Evolutionary conservation across 2,888 invertebrate species (phyloP), one percentile per base, ranked within the genome.

Genomic region (Gisinianus flammeolus): DNA sequence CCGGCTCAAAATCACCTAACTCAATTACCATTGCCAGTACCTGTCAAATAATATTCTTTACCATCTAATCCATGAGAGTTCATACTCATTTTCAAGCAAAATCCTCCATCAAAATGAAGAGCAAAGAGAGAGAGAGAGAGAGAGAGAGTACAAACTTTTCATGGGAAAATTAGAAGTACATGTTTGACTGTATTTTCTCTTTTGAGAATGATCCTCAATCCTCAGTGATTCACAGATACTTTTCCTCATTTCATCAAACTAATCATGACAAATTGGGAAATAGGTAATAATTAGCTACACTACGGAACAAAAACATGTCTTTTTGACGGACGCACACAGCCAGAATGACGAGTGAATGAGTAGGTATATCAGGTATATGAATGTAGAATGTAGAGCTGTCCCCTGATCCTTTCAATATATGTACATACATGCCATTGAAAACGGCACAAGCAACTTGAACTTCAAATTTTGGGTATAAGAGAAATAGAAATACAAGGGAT

Each of bases 21-120:
- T 74, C 74, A 74, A 74, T 74, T 74, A 74, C 66, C 35, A 52
- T 74, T 74, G 28, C 54, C 74, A 66, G 74, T 74, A 74, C 74
- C 74, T 74, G 74, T 74, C 74, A 74, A 62, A 73, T 74, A 44
- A 52, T 66, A 74, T 74, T 66, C 52, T 64, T 24, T 28, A 54
- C 54, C 28, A 16, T 71, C 28, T 26, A 6, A 3, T 52, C 30
- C 30, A 69, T 22, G 56, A 56, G 24, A n/a, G 26, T 26, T 26
- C 62, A n/a, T 24, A 62, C 62, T 62, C 62, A 62, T 44, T 10
- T 16, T 10, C 6, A 16, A 44, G 44, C 6, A 5, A 62, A 62
- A 35, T 24, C 12, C 16, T 44, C 24, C 24, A 35, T 10, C 44
- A 69, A n/a, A 44, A 70, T 28, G n/a, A n/a, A n/a, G n/a, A n/a